Evolutionary conservation across 2,113 vertebrate genomes (phyloP).

Genomic region (Irena cyanogastra): DNA sequence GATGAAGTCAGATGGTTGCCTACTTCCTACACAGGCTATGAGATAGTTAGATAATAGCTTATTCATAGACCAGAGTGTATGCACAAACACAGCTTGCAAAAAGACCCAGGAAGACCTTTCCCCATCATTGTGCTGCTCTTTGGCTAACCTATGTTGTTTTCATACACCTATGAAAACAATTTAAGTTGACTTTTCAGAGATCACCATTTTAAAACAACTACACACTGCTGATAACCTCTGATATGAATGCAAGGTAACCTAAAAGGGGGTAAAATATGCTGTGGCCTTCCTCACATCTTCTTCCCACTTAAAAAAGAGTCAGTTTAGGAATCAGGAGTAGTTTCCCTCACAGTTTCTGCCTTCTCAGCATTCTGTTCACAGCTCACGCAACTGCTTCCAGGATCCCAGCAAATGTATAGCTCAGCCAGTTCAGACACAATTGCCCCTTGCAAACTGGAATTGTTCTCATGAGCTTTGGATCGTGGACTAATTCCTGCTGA

Average conservation of each 20-base stretch:
- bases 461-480: slow-evolving; percentile 12
- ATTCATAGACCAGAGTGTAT: not conserved
- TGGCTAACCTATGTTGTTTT: too few relatives aligned
- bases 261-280: not conserved
- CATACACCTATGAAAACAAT: not conserved
- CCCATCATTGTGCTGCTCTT: not conserved
- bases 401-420: slow-evolving; percentile 39
- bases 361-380: slow-evolving; percentile 45
- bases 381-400: slow-evolving; percentile 33
- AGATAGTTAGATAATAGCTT: not conserved
- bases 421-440: slow-evolving; percentile 34
- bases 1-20: not conserved
- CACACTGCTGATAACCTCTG: not conserved
- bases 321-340: not conserved
- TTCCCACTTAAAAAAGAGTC: not conserved
- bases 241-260: not conserved
- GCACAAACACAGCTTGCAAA: not conserved
- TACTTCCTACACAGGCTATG: not conserved
- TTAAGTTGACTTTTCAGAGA: not conserved
- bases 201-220: not conserved
- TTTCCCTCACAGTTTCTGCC: not conserved
- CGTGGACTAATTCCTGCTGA: slow-evolving; percentile 36
- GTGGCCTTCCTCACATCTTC: not conserved
- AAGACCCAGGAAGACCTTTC: not conserved
- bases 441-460: slow-evolving; percentile 23